Percentiles rank a stretch among this genome's conserved stretches.
phyloP scores from a whole-genome alignment of 2,797 vertebrate genomes.

The Leuciscus waleckii region DNA sequence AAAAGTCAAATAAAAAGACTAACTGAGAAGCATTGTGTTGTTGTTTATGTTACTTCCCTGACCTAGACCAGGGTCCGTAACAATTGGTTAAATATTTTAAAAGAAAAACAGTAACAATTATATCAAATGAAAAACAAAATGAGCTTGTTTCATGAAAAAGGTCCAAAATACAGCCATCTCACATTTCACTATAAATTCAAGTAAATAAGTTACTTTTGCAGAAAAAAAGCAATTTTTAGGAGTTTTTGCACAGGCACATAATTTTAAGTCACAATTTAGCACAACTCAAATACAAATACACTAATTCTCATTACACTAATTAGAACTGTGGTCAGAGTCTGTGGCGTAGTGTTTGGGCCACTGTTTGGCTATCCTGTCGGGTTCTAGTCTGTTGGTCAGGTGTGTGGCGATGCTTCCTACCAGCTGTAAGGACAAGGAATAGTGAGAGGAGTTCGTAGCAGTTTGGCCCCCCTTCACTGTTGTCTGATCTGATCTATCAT shows the following conservation, averaged over 20 bases:
- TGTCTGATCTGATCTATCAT: background rate
- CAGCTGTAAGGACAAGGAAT: slow-evolving; percentile 71
- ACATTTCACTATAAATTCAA: background rate
- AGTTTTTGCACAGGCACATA: too few species aligned
- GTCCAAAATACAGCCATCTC: too few species aligned
- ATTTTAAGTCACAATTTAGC: background rate
- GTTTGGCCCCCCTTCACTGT: background rate
- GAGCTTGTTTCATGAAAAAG: background rate
- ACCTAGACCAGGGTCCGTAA: too few species aligned
- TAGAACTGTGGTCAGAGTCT: slow-evolving; percentile 44
- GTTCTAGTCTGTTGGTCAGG: slow-evolving; percentile 89
- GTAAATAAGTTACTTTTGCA: too few species aligned
- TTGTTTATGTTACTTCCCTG: too few species aligned
- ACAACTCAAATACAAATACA: background rate
- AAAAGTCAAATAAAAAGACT: too few species aligned
- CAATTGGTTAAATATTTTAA: too few species aligned
- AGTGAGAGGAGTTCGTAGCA: background rate
- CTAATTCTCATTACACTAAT: background rate
- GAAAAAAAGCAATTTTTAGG: too few species aligned
- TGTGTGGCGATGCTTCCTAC: slow-evolving; percentile 91
- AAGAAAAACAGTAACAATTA: too few species aligned
- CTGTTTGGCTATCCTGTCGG: slow-evolving; percentile 96
- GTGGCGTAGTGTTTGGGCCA: slow-evolving; percentile 97
- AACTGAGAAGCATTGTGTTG: too few species aligned
- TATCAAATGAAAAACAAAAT: background rate